These are phyloP conservation scores for Ochropleura plecta DNA, from an alignment of 2,888 invertebrate genomes.

Conservation along the genomic window DNA sequence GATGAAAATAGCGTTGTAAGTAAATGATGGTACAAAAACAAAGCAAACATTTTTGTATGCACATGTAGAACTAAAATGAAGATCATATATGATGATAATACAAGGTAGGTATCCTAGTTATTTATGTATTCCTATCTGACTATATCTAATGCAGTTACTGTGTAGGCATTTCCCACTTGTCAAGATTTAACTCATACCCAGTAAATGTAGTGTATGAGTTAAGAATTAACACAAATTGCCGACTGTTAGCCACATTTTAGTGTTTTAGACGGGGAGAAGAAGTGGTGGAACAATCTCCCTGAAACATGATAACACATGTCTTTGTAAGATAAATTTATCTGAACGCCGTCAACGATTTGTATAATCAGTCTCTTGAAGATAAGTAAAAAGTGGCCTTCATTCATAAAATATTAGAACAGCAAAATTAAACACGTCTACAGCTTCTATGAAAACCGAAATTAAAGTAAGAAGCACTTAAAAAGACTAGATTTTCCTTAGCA, in stretches of 20 bases:
- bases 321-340: not conserved
- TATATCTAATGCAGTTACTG: not conserved
- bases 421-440: slow-evolving; percentile 3
- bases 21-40: no score
- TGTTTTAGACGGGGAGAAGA: no score
- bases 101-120: not conserved
- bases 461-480: slow-evolving; percentile 17
- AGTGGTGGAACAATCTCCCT: no score
- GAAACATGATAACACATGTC: no score
- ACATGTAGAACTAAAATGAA: not conserved
- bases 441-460: slow-evolving; percentile 18
- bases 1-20: slow-evolving; percentile 70
- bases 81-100: not conserved
- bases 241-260: no score
- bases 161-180: not conserved
- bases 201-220: no score
- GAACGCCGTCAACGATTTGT: not conserved
- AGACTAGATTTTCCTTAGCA: slow-evolving; percentile 28
- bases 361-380: slow-evolving; percentile 18
- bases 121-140: not conserved
- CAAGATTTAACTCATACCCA: not conserved
- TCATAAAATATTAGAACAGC: slow-evolving; percentile 12
- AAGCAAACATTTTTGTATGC: not conserved
- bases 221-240: no score
- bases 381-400: not conserved